These are phyloP conservation scores for Sicus ferrugineus DNA, from an alignment of 2,888 invertebrate genomes.

Conservation along the genomic window DNA sequence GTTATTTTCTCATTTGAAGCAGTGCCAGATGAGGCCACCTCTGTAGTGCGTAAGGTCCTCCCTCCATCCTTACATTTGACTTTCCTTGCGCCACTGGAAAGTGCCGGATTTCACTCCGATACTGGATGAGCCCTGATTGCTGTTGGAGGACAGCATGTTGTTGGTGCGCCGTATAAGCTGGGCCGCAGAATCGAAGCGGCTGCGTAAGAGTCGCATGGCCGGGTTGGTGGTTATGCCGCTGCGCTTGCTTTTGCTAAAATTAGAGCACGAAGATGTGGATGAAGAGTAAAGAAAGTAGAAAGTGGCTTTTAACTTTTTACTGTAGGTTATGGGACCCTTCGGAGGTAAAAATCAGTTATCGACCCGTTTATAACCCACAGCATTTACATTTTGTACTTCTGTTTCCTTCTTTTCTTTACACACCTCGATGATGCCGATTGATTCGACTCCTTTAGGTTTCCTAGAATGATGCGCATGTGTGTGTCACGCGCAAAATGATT, in stretches of 20 bases:
- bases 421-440: conserved; percentile 62
- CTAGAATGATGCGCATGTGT: conserved; percentile 89
- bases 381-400: background rate
- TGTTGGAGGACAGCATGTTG: conserved; percentile 63
- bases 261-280: background rate
- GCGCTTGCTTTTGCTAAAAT: conserved; percentile 71
- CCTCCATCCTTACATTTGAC: conserved; percentile 64
- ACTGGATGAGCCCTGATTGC: conserved; percentile 65
- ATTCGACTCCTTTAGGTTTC: conserved; percentile 66
- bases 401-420: conserved; percentile 24
- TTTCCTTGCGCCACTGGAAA: conserved; percentile 65
- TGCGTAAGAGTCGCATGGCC: conserved; percentile 78
- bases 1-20: too few relatives aligned
- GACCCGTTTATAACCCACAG: too few relatives aligned
- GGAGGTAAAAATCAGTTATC: too few relatives aligned
- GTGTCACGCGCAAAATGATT: conserved; percentile 89
- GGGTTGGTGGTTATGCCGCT: conserved; percentile 89
- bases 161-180: conserved; percentile 64
- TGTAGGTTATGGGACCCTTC: too few relatives aligned
- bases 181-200: conserved; percentile 65
- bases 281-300: background rate
- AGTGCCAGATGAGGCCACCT: too few relatives aligned
- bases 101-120: conserved; percentile 66
- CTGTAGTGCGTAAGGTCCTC: too few relatives aligned
- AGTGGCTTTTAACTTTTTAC: background rate